phyloP scores from a whole-genome alignment of 2,888 invertebrate species.

The Drosophila neotestacea region DNA sequence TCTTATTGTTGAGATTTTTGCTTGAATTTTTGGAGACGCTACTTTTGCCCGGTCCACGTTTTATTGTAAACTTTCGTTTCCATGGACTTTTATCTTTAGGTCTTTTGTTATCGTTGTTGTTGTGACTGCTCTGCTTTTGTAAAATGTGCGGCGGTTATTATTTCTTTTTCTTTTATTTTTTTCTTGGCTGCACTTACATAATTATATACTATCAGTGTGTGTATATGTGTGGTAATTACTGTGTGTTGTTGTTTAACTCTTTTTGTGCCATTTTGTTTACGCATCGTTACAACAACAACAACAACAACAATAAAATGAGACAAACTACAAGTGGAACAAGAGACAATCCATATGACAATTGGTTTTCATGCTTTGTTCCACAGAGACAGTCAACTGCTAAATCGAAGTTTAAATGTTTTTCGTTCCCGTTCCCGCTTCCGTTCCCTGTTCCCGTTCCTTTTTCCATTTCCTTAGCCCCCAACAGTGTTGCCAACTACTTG shows the following conservation, averaged over 20 bases:
- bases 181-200: slow-evolving; percentile 54
- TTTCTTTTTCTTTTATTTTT: slow-evolving; percentile 23
- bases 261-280: slow-evolving; percentile 57
- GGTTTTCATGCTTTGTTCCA: slow-evolving; percentile 49
- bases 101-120: slow-evolving; percentile 16
- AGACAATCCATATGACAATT: slow-evolving; percentile 45
- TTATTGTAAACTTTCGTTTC: slow-evolving; percentile 50
- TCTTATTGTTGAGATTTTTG: slow-evolving; percentile 9
- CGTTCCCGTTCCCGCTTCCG: slow-evolving; percentile 6
- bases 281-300: slow-evolving; percentile 46
- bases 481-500: no score
- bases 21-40: slow-evolving; percentile 11
- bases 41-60: slow-evolving; percentile 18
- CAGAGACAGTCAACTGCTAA: slow-evolving; percentile 48
- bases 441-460: background rate
- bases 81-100: slow-evolving; percentile 12
- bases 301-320: slow-evolving; percentile 19
- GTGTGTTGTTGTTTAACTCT: slow-evolving; percentile 63
- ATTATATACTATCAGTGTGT: slow-evolving; percentile 32
- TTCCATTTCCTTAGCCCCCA: no score
- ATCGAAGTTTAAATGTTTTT: slow-evolving; percentile 68
- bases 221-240: slow-evolving; percentile 57
- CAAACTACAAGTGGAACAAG: slow-evolving; percentile 18
- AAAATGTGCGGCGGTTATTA: slow-evolving; percentile 20
- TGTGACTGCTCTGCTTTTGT: slow-evolving; percentile 20